A percentile compares a stretch with the other conserved stretches of the same genome.
Conservation (phyloP, 2,888 invertebrate species). For the Cenopis cana region DNA sequence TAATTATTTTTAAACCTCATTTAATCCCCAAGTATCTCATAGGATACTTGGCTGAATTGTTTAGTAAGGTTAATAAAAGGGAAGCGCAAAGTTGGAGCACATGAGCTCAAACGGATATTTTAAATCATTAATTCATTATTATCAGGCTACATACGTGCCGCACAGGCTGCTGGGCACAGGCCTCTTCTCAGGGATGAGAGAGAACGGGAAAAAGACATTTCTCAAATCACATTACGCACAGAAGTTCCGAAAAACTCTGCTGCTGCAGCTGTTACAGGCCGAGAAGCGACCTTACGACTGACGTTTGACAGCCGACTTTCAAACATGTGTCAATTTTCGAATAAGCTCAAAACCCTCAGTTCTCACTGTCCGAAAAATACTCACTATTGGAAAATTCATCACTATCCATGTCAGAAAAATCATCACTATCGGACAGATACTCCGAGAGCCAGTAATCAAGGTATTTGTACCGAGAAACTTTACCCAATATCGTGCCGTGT, state of each 20-base stretch:
- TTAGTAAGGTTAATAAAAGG: background rate
- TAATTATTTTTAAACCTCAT: background rate
- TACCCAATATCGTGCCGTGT: conserved; percentile 24
- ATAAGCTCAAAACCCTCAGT: background rate
- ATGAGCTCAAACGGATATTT: too few relatives aligned
- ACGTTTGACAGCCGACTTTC: background rate
- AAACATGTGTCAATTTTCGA: background rate
- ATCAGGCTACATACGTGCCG: too few relatives aligned
- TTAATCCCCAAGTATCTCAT: background rate
- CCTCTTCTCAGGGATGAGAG: too few relatives aligned
- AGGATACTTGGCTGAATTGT: background rate
- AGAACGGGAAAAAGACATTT: too few relatives aligned
- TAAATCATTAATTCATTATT: too few relatives aligned
- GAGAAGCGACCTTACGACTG: too few relatives aligned
- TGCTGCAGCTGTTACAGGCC: too few relatives aligned
- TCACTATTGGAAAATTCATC: conserved; percentile 18
- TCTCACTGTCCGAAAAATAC: conserved; percentile 10
- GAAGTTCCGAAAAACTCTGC: too few relatives aligned
- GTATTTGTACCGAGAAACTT: conserved; percentile 21
- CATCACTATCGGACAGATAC: conserved; percentile 29
- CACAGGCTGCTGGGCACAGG: too few relatives aligned
- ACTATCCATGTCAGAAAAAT: conserved; percentile 26
- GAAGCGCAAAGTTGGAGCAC: background rate
- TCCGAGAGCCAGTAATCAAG: conserved; percentile 23
- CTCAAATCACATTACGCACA: too few relatives aligned